These are phyloP conservation scores for Athalia rosae DNA, from an alignment of 2,888 invertebrate species.

Conservation along the genomic window DNA sequence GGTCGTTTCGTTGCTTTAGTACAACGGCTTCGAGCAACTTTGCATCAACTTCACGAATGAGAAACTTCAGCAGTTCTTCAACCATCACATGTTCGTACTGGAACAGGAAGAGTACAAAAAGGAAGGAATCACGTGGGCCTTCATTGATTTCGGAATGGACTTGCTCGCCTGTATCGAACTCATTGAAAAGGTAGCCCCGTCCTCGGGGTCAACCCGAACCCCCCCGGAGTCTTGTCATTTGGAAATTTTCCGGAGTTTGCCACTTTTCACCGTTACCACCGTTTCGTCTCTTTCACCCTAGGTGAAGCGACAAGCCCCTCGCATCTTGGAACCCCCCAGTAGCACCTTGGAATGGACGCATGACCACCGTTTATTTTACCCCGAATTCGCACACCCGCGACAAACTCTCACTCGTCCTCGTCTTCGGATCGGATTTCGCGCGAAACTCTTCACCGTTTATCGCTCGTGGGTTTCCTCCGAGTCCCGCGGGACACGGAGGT, in stretches of 20 bases:
- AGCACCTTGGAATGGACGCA: conserved; percentile 18
- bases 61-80: conserved; percentile 96
- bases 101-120: conserved; percentile 95
- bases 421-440: background rate
- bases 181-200: conserved; percentile 86
- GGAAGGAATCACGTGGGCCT: conserved; percentile 94
- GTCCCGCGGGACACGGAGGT: conserved; percentile 7
- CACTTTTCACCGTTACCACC: background rate
- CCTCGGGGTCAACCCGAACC: conserved; percentile 5
- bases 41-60: conserved; percentile 97
- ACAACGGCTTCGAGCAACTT: conserved; percentile 94
- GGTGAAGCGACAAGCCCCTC: background rate
- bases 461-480: background rate
- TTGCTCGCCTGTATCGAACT: conserved; percentile 96
- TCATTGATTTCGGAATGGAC: conserved; percentile 96
- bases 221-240: background rate
- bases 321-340: conserved; percentile 24
- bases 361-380: background rate
- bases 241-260: background rate
- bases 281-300: background rate
- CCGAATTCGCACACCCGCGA: background rate
- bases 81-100: conserved; percentile 95
- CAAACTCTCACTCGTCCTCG: background rate
- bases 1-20: conserved; percentile 73
- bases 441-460: background rate